phyloP scores from a whole-genome alignment of 2,113 vertebrate genomes.

The Dromaius novaehollandiae region DNA sequence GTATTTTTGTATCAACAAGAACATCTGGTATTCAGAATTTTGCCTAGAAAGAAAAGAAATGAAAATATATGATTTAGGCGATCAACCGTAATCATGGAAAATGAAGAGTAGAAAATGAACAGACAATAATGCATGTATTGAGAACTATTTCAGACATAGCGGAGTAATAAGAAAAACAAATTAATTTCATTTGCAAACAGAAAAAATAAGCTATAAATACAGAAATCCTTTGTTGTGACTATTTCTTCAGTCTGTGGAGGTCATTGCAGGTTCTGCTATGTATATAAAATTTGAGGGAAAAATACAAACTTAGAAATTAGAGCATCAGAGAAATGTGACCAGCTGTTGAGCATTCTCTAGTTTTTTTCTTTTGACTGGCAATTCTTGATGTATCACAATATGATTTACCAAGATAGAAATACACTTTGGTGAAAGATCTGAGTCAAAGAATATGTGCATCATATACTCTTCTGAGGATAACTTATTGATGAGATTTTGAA shows the following conservation, averaged over 20 bases:
- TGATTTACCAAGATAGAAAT: not conserved
- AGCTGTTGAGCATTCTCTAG: not conserved
- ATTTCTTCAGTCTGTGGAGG: not conserved
- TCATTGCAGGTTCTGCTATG: not conserved
- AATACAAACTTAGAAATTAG: not conserved
- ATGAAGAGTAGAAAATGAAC: not conserved
- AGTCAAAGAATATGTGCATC: not conserved
- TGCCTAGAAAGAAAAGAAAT: not conserved
- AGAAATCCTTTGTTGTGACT: not conserved
- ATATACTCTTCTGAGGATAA: not conserved
- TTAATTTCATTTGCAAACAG: not conserved
- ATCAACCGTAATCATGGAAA: not conserved
- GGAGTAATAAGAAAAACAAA: not conserved
- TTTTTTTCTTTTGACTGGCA: not conserved
- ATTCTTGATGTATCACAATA: not conserved
- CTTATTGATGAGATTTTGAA: not conserved
- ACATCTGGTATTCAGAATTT: not conserved
- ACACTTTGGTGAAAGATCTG: not conserved
- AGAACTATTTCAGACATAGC: not conserved
- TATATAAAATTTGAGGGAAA: not conserved
- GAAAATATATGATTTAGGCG: not conserved
- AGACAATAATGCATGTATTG: not conserved
- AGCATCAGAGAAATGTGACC: not conserved
- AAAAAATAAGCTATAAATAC: not conserved
- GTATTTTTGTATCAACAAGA: not conserved